Evolutionary conservation across 2,888 invertebrate species (phyloP).

Genomic region (Drosophila rubida): DNA sequence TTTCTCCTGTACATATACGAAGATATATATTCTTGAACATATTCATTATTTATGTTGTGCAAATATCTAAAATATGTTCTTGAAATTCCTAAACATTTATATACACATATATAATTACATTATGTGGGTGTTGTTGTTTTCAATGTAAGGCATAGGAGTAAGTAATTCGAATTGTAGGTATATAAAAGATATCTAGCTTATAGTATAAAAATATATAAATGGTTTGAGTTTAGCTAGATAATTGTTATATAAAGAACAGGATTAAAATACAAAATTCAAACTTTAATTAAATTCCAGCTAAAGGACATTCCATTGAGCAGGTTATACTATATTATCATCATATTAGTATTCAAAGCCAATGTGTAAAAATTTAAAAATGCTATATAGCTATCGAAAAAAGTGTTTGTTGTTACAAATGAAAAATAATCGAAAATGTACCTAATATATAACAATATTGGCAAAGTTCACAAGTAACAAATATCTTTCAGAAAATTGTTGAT

Average conservation of each 20-base stretch:
- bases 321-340: constrained; percentile 32
- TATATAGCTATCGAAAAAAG: constrained; percentile 35
- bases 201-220: constrained; percentile 32
- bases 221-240: constrained; percentile 34
- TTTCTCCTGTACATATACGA: too few relatives aligned
- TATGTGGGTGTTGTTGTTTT: not conserved
- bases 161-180: constrained; percentile 25
- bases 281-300: constrained; percentile 67
- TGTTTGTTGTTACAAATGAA: constrained; percentile 13
- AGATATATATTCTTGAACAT: too few relatives aligned
- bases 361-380: constrained; percentile 41
- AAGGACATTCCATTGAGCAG: constrained; percentile 75
- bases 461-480: constrained; percentile 8
- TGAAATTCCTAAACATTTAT: too few relatives aligned
- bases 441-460: constrained; percentile 4
- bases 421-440: constrained; percentile 12
- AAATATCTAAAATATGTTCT: too few relatives aligned
- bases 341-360: constrained; percentile 67
- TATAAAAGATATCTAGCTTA: constrained; percentile 26
- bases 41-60: too few relatives aligned
- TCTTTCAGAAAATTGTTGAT: constrained; percentile 11
- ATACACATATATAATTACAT: too few relatives aligned
- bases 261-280: constrained; percentile 41
- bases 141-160: constrained; percentile 40
- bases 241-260: constrained; percentile 34